These are phyloP conservation scores for Microcaecilia unicolor DNA, from an alignment of 2,797 vertebrate genomes.

Conservation along the genomic window DNA sequence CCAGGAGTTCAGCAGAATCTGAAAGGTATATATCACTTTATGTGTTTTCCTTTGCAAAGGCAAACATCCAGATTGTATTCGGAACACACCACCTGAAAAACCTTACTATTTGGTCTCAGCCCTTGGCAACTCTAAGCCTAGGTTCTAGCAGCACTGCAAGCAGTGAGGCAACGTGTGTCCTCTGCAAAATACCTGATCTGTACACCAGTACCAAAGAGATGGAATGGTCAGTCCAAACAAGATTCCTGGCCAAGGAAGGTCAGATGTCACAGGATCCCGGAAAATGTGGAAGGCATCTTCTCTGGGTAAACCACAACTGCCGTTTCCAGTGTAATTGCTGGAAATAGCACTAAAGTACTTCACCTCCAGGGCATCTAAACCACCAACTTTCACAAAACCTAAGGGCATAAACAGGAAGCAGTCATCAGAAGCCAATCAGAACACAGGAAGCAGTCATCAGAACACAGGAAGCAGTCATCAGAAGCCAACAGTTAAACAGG, in stretches of 20 bases:
- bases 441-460: no score
- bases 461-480: no score
- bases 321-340: constrained; percentile 62
- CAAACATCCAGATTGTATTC: no score
- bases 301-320: constrained; percentile 80
- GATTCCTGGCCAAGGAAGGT: constrained; percentile 90
- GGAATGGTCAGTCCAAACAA: constrained; percentile 87
- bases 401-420: neutral
- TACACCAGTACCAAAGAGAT: constrained; percentile 97
- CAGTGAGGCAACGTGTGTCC: neutral
- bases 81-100: no score
- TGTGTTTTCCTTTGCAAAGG: no score
- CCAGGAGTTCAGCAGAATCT: no score
- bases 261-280: constrained; percentile 78
- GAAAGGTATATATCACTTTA: no score
- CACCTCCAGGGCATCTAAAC: constrained; percentile 68
- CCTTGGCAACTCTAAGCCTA: no score
- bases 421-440: no score
- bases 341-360: constrained; percentile 75
- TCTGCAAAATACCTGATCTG: constrained; percentile 86
- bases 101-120: no score
- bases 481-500: no score
- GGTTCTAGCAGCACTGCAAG: neutral
- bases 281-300: constrained; percentile 86
- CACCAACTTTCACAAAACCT: constrained; percentile 83